These are phyloP conservation scores for Centropus unirufus DNA, from an alignment of 2,113 vertebrate species.

Conservation along the genomic window DNA sequence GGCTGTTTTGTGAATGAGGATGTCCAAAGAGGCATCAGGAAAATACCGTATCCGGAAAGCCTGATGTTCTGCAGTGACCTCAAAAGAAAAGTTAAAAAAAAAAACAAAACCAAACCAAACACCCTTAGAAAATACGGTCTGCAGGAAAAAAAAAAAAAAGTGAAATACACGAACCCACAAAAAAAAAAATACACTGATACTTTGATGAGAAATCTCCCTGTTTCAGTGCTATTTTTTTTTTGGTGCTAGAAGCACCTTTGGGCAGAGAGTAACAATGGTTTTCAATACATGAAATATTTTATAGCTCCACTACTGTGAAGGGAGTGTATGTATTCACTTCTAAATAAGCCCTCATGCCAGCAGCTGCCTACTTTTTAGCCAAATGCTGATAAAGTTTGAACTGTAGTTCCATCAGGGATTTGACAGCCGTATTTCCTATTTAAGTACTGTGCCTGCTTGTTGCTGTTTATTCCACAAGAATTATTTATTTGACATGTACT, in stretches of 20 bases:
- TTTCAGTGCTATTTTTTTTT: neutral
- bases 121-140: neutral
- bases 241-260: neutral
- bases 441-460: neutral
- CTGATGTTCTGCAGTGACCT: neutral
- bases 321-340: neutral
- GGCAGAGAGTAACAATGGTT: neutral
- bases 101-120: accelerated
- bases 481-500: neutral
- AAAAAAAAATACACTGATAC: too few species aligned
- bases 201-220: neutral
- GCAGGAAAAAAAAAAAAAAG: neutral
- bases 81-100: too few species aligned
- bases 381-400: neutral
- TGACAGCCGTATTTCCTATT: neutral
- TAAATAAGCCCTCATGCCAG: neutral
- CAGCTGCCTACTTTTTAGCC: neutral
- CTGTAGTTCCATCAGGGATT: neutral
- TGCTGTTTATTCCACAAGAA: neutral
- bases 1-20: neutral
- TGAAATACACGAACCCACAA: neutral
- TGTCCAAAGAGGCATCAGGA: neutral
- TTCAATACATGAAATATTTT: neutral
- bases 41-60: neutral
- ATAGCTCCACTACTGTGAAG: neutral